Evolutionary conservation across 2,797 vertebrate genomes (phyloP).

Genomic region (Microcaecilia unicolor): DNA sequence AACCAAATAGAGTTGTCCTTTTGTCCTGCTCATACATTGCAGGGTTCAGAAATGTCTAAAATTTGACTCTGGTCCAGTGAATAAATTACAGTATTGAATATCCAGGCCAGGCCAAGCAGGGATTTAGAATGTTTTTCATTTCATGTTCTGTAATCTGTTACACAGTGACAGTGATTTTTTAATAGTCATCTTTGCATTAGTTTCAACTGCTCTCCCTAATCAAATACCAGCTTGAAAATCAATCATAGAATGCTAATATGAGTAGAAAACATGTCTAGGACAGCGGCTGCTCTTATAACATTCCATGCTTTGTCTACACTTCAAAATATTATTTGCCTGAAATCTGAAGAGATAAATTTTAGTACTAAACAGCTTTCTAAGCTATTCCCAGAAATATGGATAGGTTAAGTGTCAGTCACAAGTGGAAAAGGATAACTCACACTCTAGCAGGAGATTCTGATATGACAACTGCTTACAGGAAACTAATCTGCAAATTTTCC

Average conservation of each 20-base stretch:
- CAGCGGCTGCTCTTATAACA: slow-evolving; percentile 9
- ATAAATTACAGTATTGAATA: neutral
- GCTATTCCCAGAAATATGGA: neutral
- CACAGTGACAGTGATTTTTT: slow-evolving; percentile 1
- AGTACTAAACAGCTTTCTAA: neutral
- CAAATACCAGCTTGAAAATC: slow-evolving; percentile 15
- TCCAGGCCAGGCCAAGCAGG: slow-evolving; percentile 1
- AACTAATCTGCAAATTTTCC: too few species aligned
- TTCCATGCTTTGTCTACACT: slow-evolving; percentile 11
- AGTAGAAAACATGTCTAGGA: neutral
- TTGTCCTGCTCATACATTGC: neutral
- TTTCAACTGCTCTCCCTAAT: slow-evolving; percentile 8
- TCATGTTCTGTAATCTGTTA: slow-evolving; percentile 2
- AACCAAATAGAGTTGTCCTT: neutral
- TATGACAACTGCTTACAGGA: slow-evolving; percentile 7
- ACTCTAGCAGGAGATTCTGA: slow-evolving; percentile 4
- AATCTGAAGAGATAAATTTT: too few species aligned
- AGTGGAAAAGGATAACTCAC: neutral
- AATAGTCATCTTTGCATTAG: slow-evolving; percentile 18
- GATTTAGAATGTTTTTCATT: neutral
- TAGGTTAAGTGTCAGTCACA: neutral
- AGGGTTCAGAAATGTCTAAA: neutral
- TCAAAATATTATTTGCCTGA: too few species aligned
- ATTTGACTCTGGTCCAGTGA: neutral
- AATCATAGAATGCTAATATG: slow-evolving; percentile 9